Percentiles rank a stretch among this genome's conserved stretches.
Conservation (phyloP, 1,140 invertebrate species). For the Pantala flavescens region DNA sequence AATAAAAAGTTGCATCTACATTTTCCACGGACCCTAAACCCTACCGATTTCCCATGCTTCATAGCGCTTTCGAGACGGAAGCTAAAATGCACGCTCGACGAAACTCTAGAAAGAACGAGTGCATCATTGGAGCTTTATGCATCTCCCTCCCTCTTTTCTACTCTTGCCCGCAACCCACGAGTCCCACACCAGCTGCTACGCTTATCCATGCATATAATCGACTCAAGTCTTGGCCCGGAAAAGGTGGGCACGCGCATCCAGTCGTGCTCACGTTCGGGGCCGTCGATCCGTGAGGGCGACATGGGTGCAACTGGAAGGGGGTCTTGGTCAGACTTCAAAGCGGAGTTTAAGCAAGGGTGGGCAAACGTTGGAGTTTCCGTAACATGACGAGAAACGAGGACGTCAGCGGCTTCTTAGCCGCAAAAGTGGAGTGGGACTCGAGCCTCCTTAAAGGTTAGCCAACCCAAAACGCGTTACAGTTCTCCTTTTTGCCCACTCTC, state of each 20-base stretch:
- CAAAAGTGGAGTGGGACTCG: no score
- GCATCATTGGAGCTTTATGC: no score
- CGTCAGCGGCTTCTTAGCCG: no score
- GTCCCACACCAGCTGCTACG: neutral
- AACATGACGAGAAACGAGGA: neutral
- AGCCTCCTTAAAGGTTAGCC: no score
- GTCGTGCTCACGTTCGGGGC: neutral
- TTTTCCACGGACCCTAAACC: no score
- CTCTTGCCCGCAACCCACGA: neutral
- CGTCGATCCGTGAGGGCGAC: neutral
- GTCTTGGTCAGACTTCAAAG: neutral
- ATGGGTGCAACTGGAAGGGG: neutral
- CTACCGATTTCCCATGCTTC: no score
- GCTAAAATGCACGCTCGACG: no score
- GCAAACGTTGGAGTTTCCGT: neutral
- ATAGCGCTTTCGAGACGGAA: no score
- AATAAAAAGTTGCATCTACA: no score
- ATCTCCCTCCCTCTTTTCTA: neutral
- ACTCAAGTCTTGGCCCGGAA: neutral
- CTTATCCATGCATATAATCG: neutral
- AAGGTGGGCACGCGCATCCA: neutral
- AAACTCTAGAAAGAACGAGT: no score
- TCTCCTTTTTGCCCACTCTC: no score
- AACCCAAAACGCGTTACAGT: no score
- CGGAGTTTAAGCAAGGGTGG: neutral